Percentiles rank a stretch among this genome's conserved stretches.
These are phyloP conservation scores for Otus scops DNA, from an alignment of 2,797 vertebrate genomes.

Conservation along the genomic window DNA sequence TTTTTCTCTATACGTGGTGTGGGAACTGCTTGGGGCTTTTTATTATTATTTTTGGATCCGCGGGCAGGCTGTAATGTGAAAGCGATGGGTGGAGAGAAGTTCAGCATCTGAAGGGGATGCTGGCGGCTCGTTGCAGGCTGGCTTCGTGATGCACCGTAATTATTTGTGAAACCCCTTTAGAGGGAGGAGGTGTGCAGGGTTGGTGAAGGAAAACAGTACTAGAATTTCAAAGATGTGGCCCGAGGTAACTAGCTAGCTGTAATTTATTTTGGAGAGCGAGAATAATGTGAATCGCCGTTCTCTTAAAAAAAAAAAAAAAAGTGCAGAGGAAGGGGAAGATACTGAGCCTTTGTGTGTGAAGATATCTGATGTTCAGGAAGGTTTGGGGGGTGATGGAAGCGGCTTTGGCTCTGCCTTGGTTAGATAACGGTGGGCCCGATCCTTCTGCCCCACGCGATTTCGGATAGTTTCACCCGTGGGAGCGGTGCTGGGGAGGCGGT, in stretches of 20 bases:
- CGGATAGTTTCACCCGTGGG: neutral
- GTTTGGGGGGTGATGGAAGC: neutral
- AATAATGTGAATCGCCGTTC: neutral
- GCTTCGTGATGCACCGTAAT: neutral
- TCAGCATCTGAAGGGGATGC: neutral
- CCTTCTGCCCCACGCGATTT: neutral
- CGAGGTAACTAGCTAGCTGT: conserved; percentile 2
- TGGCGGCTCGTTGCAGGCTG: neutral
- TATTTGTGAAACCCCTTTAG: conserved; percentile 9
- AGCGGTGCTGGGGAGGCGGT: neutral
- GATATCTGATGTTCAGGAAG: neutral
- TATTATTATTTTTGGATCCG: neutral
- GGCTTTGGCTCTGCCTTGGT: neutral
- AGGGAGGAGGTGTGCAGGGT: neutral
- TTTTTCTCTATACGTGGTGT: accelerated
- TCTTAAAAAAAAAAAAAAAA: neutral
- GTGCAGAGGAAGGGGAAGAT: neutral
- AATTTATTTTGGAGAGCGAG: neutral
- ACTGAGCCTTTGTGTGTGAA: neutral
- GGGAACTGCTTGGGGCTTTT: neutral
- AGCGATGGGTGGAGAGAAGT: neutral
- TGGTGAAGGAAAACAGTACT: neutral
- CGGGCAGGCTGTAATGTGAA: neutral
- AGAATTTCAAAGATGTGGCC: conserved; percentile 19
- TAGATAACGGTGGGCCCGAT: neutral